Percentiles rank a stretch among this genome's conserved stretches.
Evolutionary conservation across 2,113 vertebrate species (phyloP).

Genomic region (Seriola dumerili): DNA sequence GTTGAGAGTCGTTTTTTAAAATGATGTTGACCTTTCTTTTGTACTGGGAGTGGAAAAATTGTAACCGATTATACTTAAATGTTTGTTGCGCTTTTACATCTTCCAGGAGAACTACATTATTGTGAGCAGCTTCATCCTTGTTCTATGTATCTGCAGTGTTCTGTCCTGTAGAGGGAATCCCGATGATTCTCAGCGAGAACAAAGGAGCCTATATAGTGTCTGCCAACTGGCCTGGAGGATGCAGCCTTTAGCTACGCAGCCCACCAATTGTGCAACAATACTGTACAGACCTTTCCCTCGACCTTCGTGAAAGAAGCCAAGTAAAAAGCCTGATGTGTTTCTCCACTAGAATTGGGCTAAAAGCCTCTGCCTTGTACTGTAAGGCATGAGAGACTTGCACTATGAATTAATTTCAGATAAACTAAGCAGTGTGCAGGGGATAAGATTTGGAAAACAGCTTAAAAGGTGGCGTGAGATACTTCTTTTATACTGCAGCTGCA

Average conservation of each 20-base stretch:
- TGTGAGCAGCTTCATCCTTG: slow-evolving; percentile 18
- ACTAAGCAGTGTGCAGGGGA: too few relatives aligned
- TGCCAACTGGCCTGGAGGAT: slow-evolving; percentile 61
- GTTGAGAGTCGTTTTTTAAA: not conserved
- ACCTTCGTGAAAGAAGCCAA: slow-evolving; percentile 59
- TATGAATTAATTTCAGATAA: not conserved
- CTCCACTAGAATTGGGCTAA: not conserved
- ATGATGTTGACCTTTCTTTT: slow-evolving; percentile 4
- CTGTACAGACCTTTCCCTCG: slow-evolving; percentile 76
- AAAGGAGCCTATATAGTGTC: slow-evolving; percentile 69
- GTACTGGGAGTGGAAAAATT: not conserved
- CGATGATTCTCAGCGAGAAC: slow-evolving; percentile 55
- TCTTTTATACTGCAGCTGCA: not conserved
- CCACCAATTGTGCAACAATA: slow-evolving; percentile 71
- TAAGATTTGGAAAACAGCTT: too few relatives aligned
- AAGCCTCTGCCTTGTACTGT: slow-evolving; percentile 7
- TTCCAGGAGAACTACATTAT: slow-evolving; percentile 5
- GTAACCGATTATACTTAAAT: not conserved
- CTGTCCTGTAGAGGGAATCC: slow-evolving; percentile 56
- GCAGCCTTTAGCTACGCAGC: slow-evolving; percentile 33
- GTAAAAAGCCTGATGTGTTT: slow-evolving; percentile 21
- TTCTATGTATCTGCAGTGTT: slow-evolving; percentile 22
- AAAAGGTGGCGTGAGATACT: too few relatives aligned
- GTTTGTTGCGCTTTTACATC: slow-evolving; percentile 34
- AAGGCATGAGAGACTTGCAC: not conserved